phyloP scores from a whole-genome alignment of 92 coral and sea anemone species.

The Isaurus tuberculatus region DNA sequence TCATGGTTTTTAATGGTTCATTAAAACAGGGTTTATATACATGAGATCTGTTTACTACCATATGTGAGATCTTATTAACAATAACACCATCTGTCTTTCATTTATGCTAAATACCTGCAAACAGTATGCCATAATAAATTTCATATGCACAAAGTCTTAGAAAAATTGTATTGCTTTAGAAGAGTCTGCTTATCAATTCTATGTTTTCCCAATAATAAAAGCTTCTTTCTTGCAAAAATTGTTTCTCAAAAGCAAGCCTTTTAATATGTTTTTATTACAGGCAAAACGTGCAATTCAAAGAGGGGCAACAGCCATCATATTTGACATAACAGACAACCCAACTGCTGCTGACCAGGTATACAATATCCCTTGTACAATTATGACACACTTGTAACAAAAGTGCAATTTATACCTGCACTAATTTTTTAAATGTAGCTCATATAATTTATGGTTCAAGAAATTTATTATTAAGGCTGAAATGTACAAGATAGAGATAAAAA shows the following conservation, averaged over 20 bases:
- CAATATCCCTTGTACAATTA: not conserved
- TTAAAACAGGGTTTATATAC: too few relatives aligned
- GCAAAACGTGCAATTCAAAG: conserved; percentile 93
- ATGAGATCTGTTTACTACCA: not conserved
- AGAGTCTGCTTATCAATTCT: not conserved
- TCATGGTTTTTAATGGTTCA: too few relatives aligned
- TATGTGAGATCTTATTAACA: not conserved
- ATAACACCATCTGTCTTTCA: not conserved
- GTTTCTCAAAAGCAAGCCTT: not conserved
- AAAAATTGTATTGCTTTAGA: too few relatives aligned
- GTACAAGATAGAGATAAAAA: too few relatives aligned
- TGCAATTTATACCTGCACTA: not conserved
- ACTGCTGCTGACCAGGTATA: conserved; percentile 86
- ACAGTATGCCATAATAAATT: too few relatives aligned
- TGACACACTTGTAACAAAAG: too few relatives aligned
- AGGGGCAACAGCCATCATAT: conserved; percentile 97
- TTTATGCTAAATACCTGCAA: not conserved
- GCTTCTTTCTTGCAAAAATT: not conserved
- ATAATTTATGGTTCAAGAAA: too few relatives aligned
- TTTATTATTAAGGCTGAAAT: too few relatives aligned
- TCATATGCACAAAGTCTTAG: too few relatives aligned
- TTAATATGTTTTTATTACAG: conserved; percentile 36
- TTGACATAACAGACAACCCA: conserved; percentile 93
- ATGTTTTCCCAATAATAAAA: not conserved
- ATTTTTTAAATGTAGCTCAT: not conserved